phyloP scores from a whole-genome alignment of 2,888 invertebrate species.

The Oasisia sp. region DNA sequence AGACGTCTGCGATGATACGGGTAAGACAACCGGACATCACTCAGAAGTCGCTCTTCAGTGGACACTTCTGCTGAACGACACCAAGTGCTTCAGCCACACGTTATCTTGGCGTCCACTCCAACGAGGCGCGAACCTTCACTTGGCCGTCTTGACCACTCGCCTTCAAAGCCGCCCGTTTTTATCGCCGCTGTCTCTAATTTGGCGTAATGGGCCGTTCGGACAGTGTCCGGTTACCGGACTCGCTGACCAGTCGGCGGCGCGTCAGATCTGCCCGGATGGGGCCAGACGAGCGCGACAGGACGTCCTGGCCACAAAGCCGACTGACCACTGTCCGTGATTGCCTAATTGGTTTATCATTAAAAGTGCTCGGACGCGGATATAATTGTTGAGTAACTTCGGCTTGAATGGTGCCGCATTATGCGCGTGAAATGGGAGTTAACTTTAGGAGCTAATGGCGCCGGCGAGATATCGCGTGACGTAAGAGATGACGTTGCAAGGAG shows the following conservation, averaged over 20 bases:
- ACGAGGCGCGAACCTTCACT: not conserved
- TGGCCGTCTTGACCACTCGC: not conserved
- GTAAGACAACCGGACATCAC: not conserved
- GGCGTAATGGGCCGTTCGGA: not conserved
- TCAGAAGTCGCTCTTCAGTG: not conserved
- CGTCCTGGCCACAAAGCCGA: not conserved
- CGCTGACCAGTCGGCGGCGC: not conserved
- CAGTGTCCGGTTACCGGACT: not conserved
- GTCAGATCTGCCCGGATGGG: slow-evolving; percentile 13
- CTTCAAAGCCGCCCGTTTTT: not conserved
- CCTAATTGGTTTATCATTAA: slow-evolving; percentile 17
- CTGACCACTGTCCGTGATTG: slow-evolving; percentile 4
- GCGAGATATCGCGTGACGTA: slow-evolving; percentile 13
- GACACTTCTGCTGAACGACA: not conserved
- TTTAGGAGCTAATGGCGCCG: slow-evolving; percentile 12
- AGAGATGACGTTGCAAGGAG: not conserved
- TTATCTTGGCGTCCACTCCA: slow-evolving; percentile 3
- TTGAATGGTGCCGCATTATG: not conserved
- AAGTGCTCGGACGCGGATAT: slow-evolving; percentile 17
- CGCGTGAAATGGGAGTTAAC: slow-evolving; percentile 17
- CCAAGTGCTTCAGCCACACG: not conserved
- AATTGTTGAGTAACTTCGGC: slow-evolving; percentile 3
- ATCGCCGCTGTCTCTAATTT: slow-evolving; percentile 13
- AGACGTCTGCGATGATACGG: not conserved
- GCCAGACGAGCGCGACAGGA: not conserved